Base-by-base conservation (phyloP, 2,113 vertebrate genomes). In the Chaenogobius annularis region DNA sequence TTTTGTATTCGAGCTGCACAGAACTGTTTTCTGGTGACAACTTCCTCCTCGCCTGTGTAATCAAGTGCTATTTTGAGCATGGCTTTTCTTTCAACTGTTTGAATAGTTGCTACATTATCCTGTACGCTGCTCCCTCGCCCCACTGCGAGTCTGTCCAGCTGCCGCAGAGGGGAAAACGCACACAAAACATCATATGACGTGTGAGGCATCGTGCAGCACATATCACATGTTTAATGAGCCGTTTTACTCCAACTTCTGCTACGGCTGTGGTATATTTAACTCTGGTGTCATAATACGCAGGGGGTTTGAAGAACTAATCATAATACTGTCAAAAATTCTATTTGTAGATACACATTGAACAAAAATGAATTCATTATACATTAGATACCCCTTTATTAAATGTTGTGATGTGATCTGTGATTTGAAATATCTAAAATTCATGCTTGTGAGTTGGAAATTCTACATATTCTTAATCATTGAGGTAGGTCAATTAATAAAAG, bases 31-130 rank as follows among this genome's bases (percentile, higher is more conserved):
- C 46, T 77, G 58, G 70, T 68, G 55, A 26, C 55, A 23, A 10
- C 55, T 35, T 40, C 19, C 63, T 69, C n/a, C 48, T 72, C 69
- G 65, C 55, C 72, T 77, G 35, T 80, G 66, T 84, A 84, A 86
- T 79, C 82, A 83, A 70, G 66, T 23, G 67, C 77, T 87, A 87
- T 88, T 90, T 79, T 66, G 31, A 78, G 80, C 59, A 0, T 1
- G 26, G 54, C 74, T 79, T 83, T 84, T 72, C 68, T 65, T 35
- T 75, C 56, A n/a, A 65, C 37, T 76, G 64, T 87, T 82, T 80
- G 70, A 74, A 79, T 74, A 54, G 50, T 54, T 20, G 50, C 50
- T 54, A 19, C 50, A n/a, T 52, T 52, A 52, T 52, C 50, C 50
- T 43, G 40, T 68, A 58, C 66, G 58, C 64, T 73, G 23, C 72